Evolutionary conservation across 2,797 vertebrate species (phyloP).

Genomic region (Trachops cirrhosus): DNA sequence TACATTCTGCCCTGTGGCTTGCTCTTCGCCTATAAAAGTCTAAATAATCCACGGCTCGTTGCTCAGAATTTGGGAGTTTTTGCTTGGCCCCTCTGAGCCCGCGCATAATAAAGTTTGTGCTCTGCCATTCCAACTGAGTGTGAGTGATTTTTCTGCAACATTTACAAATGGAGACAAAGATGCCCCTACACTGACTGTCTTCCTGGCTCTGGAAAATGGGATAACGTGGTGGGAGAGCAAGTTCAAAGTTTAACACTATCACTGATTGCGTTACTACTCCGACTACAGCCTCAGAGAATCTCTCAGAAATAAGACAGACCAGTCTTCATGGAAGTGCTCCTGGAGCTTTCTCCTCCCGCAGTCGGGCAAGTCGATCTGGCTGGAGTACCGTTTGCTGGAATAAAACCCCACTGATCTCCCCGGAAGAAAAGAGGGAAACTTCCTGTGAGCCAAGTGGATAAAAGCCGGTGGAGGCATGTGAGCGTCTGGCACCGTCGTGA

Average conservation of each 20-base stretch:
- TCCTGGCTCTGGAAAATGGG: slow-evolving; percentile 88
- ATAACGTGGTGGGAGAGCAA: slow-evolving; percentile 87
- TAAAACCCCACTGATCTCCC: slow-evolving; percentile 86
- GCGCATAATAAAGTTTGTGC: too few relatives aligned
- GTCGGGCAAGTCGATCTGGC: slow-evolving; percentile 89
- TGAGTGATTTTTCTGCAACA: too few relatives aligned
- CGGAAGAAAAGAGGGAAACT: slow-evolving; percentile 86
- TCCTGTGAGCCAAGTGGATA: slow-evolving; percentile 85
- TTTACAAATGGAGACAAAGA: slow-evolving; percentile 80
- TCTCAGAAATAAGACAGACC: slow-evolving; percentile 85
- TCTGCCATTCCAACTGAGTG: too few relatives aligned
- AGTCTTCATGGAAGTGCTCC: slow-evolving; percentile 85
- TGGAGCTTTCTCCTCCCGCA: slow-evolving; percentile 85
- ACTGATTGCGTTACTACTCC: slow-evolving; percentile 85
- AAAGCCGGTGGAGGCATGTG: slow-evolving; percentile 85
- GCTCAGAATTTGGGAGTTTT: too few relatives aligned
- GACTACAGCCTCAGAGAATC: slow-evolving; percentile 72
- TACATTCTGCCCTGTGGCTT: too few relatives aligned
- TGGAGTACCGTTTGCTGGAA: slow-evolving; percentile 86
- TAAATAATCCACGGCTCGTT: too few relatives aligned
- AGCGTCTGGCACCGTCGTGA: slow-evolving; percentile 82
- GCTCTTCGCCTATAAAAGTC: too few relatives aligned
- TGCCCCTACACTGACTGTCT: slow-evolving; percentile 85
- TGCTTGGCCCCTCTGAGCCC: too few relatives aligned
- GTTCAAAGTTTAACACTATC: slow-evolving; percentile 86